These are phyloP conservation scores for Corythornis leucogaster DNA, from an alignment of 2,797 vertebrate genomes.

Conservation along the genomic window DNA sequence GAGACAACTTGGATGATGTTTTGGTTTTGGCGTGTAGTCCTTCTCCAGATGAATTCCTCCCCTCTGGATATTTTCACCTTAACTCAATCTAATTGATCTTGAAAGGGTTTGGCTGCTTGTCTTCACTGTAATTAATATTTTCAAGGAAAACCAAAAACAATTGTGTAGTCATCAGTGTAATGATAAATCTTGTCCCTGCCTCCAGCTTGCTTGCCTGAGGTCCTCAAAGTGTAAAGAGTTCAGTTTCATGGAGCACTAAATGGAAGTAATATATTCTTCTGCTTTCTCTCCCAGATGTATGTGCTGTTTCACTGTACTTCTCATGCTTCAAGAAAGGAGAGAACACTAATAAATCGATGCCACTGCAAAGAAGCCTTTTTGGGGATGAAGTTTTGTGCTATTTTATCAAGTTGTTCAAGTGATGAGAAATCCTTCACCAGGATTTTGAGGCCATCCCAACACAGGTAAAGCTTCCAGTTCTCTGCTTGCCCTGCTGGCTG, in stretches of 20 bases:
- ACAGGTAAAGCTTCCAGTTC: neutral
- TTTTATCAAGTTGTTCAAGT: neutral
- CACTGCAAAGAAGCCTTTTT: neutral
- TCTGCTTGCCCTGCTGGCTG: neutral
- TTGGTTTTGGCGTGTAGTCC: neutral
- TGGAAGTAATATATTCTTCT: neutral
- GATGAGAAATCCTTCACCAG: neutral
- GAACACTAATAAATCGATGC: neutral
- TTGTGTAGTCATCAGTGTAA: neutral
- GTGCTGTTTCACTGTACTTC: neutral
- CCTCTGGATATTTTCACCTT: neutral
- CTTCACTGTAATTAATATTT: neutral
- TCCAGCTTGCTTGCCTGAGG: neutral
- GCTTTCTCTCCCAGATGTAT: neutral
- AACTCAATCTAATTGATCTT: neutral
- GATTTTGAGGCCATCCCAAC: neutral
- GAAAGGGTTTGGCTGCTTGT: neutral
- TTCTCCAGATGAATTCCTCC: neutral
- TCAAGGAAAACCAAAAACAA: slow-evolving; percentile 24
- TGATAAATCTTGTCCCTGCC: neutral
- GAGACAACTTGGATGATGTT: neutral
- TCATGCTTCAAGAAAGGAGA: neutral
- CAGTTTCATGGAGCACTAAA: neutral
- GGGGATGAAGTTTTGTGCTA: neutral
- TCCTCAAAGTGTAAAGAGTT: neutral